These are phyloP conservation scores for Coracias cyanogaster DNA, from an alignment of 2,797 vertebrate genomes.

Conservation along the genomic window DNA sequence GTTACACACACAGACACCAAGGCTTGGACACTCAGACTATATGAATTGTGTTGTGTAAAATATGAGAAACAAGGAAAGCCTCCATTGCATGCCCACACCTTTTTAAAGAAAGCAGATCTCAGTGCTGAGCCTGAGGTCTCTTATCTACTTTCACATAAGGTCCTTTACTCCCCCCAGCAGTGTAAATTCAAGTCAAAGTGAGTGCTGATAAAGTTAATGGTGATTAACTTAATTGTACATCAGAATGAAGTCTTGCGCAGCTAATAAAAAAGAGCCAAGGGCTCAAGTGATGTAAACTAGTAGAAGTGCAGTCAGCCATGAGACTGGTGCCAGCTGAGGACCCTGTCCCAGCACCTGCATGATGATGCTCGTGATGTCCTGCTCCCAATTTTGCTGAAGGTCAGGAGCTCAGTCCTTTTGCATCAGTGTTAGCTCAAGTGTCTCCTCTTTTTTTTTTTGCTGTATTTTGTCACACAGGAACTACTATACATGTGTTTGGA, in stretches of 20 bases:
- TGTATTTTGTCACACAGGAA: background rate
- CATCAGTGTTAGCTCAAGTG: background rate
- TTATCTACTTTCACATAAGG: background rate
- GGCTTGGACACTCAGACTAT: fast-evolving
- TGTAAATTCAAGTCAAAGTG: background rate
- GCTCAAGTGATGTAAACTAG: background rate
- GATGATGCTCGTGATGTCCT: background rate
- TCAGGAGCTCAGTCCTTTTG: background rate
- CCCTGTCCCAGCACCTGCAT: background rate
- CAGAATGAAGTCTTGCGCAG: background rate
- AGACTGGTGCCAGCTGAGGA: background rate
- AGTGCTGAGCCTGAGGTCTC: background rate
- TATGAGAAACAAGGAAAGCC: background rate
- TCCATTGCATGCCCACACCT: background rate
- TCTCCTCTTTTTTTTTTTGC: background rate
- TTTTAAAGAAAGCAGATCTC: background rate
- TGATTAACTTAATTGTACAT: background rate
- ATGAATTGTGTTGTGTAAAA: background rate
- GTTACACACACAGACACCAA: background rate
- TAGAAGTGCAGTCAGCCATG: background rate
- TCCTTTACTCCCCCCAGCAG: background rate
- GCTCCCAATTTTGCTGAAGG: background rate
- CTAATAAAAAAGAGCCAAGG: background rate
- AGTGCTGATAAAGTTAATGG: background rate
- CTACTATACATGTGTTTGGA: background rate